A percentile compares a stretch with the other conserved stretches of the same genome.
phyloP scores from a whole-genome alignment of 2,797 vertebrate species.

The Lycodopsis pacificus region DNA sequence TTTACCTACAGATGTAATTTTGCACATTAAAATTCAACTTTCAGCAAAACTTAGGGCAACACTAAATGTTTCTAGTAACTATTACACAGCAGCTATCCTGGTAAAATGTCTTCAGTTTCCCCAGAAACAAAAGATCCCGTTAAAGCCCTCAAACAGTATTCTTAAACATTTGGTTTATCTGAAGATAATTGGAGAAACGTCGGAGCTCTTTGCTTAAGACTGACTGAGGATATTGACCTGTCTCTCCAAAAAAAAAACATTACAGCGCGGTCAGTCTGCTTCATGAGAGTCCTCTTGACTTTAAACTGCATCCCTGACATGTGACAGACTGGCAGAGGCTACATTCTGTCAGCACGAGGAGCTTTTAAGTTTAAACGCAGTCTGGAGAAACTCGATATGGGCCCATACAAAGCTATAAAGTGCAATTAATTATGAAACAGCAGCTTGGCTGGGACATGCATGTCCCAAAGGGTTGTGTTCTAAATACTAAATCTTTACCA shows the following conservation, averaged over 20 bases:
- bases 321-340: background rate
- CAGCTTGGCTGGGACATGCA: constrained; percentile 34
- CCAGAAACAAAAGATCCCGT: too few species aligned
- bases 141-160: too few species aligned
- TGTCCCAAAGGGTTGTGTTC: too few species aligned
- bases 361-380: constrained; percentile 19
- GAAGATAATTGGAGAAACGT: too few species aligned
- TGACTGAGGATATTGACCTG: background rate
- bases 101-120: background rate
- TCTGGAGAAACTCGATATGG: constrained; percentile 45
- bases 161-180: background rate
- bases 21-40: too few species aligned
- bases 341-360: background rate
- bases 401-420: constrained; percentile 16
- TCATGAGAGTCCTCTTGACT: background rate
- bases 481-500: too few species aligned
- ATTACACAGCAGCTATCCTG: background rate
- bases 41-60: background rate
- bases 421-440: constrained; percentile 52
- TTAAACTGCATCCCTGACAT: background rate
- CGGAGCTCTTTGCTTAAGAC: background rate
- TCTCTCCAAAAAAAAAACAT: background rate
- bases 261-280: background rate
- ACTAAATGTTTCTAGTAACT: background rate
- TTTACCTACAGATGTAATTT: too few species aligned